Base-by-base conservation (phyloP, 2,888 invertebrate species). In the Agonopterix subpropinquella region DNA sequence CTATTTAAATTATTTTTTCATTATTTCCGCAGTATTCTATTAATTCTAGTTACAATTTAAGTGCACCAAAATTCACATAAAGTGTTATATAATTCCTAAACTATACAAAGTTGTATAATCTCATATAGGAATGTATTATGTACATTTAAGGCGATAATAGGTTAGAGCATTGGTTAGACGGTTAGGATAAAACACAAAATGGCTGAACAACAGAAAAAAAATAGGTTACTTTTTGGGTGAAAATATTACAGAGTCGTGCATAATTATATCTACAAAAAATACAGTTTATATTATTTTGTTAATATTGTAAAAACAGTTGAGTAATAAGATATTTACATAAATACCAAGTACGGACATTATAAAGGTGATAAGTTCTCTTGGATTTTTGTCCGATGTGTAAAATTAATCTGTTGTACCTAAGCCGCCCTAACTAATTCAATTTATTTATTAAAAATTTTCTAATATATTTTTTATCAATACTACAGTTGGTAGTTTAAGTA, bases 321-420 rank as follows among this genome's bases (percentile, higher is more conserved):
- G 13, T 13, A 43, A 11, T 45, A 45, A 54, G 47, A 43, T 53
- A 47, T 47, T 41, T 39, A 43, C 28, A 47, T 10, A 37, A 15
- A 37, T 15, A 18, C 36, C 35, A 46, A 28, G 28, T 41, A 49
- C 46, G 47, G 50, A 47, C 50, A 43, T 18, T 7, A 35, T 41
- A 3, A 44, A 39, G 53, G 47, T 52, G 49, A 41, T 39, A 41
- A 37, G 41, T 56, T 49, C 51, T 56, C 52, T 54, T 50, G 53
- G 54, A 44, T 53, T 45, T 51, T 44, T 49, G 47, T 11, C 11
- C 43, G 54, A 53, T 51, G 41, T 49, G 7, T 28, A 28, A 37
- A 43, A 35, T 47, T 48, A 48, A 73, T 77, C 76, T 77, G 75
- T 71, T 78, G 76, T 68, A 77, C 77, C 73, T 61, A 65, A 68